Evolutionary conservation across 2,888 invertebrate genomes (phyloP), one percentile per base, ranked within the genome.

Genomic region (Pomacea canaliculata): DNA sequence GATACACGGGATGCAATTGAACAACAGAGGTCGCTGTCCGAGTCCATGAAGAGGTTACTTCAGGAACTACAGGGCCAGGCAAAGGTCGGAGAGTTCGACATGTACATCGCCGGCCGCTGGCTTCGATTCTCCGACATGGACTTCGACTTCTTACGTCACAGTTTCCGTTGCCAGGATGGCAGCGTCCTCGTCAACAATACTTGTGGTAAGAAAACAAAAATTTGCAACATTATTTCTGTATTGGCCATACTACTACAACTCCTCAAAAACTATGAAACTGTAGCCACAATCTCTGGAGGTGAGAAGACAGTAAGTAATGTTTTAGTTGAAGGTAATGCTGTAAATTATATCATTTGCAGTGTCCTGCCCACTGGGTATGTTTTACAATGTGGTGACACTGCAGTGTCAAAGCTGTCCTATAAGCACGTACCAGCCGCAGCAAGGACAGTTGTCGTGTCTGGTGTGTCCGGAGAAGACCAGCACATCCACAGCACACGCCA

Each of bases 281-380:
- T 37, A 37, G 37, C 5, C 37, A 37, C 37, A 37, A 37, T 37
- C 3, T 37, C 37, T 37, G 3, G 37, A 37, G 37, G 37, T 37
- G 37, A 37, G 37, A 37, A 37, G 4, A 37, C 4, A 5, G 3
- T 37, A 5, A 37, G 37, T 3, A 37, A 37, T 37, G 37, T 37
- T 37, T 37, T 1, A 37, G 37, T 3, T 37, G 37, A 37, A 37
- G 37, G 5, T 37, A 3, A 37, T 37, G 23, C 0, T 23, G 37
- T 37, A 0, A 16, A 56, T 16, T 2, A 4, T 56, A 8, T 56
- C 8, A 8, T 72, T 86, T 88, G 16, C 85, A 93, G 94, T 94
- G 10, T 92, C 93, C 86, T 94, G 94, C 86, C 93, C 94, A 5
- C 89, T 92, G 79, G 94, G 94, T 19, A 93, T 94, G 0, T 94